These are phyloP conservation scores for Parapsyche elsis DNA, from an alignment of 1,140 invertebrate species.

Conservation along the genomic window DNA sequence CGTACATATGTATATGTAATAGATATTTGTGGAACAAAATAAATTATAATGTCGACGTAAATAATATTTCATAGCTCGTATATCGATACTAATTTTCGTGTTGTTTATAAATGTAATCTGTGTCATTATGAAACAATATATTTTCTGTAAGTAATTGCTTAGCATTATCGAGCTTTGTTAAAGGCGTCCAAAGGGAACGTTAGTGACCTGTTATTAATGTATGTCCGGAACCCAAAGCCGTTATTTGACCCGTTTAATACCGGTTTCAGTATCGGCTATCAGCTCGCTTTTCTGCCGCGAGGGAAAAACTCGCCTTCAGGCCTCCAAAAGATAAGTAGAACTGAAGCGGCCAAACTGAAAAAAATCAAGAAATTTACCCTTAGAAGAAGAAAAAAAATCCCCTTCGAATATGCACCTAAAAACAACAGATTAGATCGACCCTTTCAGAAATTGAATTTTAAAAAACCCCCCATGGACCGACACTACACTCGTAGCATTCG, in stretches of 20 bases:
- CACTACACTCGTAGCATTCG: not conserved
- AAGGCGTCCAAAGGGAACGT: not conserved
- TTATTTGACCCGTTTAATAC: not conserved
- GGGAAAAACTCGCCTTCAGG: not conserved
- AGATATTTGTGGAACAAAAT: not conserved
- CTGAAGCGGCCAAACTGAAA: not conserved
- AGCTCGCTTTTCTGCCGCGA: not conserved
- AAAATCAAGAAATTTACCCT: constrained; percentile 11
- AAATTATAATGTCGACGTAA: not conserved
- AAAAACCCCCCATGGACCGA: not conserved
- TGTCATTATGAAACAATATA: too few relatives aligned
- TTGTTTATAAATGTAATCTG: too few relatives aligned
- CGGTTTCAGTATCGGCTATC: constrained; percentile 17
- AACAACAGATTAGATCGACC: constrained; percentile 18
- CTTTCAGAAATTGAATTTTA: constrained; percentile 6
- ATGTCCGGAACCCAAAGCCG: not conserved
- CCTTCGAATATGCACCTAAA: not conserved
- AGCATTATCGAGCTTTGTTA: not conserved
- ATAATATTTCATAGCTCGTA: not conserved
- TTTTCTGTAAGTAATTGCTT: not conserved
- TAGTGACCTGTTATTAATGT: constrained; percentile 10
- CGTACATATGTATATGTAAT: too few relatives aligned
- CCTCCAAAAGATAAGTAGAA: not conserved
- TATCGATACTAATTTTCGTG: too few relatives aligned
- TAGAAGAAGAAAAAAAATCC: not conserved